These are phyloP conservation scores for Drosophila ezoana DNA, from an alignment of 2,888 invertebrate species.

Conservation along the genomic window DNA sequence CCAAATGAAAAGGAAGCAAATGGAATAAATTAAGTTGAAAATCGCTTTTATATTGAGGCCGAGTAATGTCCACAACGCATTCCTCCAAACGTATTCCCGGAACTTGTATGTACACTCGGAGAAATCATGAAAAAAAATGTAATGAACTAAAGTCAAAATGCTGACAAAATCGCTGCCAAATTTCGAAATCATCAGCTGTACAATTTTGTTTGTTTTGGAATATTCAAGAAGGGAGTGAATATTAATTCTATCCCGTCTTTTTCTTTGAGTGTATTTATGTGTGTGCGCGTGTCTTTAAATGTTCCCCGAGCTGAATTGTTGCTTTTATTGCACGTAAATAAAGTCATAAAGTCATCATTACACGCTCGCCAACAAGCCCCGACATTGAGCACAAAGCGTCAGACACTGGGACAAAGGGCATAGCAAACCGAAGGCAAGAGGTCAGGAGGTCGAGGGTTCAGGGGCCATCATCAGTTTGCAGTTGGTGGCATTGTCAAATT, in stretches of 20 bases:
- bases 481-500: constrained; percentile 45
- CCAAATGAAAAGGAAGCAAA: constrained; percentile 51
- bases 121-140: background rate
- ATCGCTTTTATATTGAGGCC: constrained; percentile 63
- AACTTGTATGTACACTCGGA: constrained; percentile 5
- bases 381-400: constrained; percentile 16
- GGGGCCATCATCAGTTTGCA: constrained; percentile 41
- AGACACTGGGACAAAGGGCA: constrained; percentile 10
- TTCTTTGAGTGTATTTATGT: constrained; percentile 8
- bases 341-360: constrained; percentile 78
- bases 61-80: background rate
- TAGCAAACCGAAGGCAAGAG: background rate
- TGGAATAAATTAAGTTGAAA: constrained; percentile 72
- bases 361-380: constrained; percentile 65
- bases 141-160: background rate
- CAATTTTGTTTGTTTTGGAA: background rate
- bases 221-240: too few relatives aligned
- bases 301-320: constrained; percentile 42
- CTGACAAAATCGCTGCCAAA: too few relatives aligned
- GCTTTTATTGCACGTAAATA: constrained; percentile 76
- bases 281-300: constrained; percentile 23
- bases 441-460: background rate
- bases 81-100: background rate
- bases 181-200: too few relatives aligned
- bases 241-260: background rate